Evolutionary conservation across 2,797 vertebrate genomes (phyloP), one percentile per base, ranked within the genome.

Genomic region (Delichon dasypus): DNA sequence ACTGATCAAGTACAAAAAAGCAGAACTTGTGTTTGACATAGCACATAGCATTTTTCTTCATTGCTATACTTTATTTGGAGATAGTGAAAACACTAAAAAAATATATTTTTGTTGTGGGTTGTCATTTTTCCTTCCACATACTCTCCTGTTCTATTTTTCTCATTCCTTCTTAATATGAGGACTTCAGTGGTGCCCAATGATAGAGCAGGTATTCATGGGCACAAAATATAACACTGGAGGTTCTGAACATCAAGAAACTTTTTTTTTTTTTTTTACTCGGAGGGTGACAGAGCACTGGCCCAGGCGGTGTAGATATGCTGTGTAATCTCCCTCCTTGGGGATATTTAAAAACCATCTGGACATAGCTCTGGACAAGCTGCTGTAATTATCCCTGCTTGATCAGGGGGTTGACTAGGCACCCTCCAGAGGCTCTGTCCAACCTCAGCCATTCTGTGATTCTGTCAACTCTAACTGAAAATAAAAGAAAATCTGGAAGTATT

Each of bases 31-130:
- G 21, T 40, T 94, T 74, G 50, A 78, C 45, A 54, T 34, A 66
- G 19, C 14, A 65, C 44, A 88, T 22, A 50, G 6, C 14, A 71
- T 36, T 81, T 94, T 85, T 70, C 27, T 84, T 88, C 15, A 47
- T 57, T 51, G 50, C 4, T 60, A 44, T 44, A 65, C 47, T 95
- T 83, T 82, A 80, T 81, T 32, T 76, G 40, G 54, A 91, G 68
- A 86, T 72, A 75, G 8, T 29, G n/a, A 83, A 85, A 96, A 75
- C 20, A 73, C 68, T 92, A 7, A 11, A 88, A 70, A 73, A 67
- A 48, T 51, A 47, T 23, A 38, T 55, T 79, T 88, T 47, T 85
- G 29, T 87, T 26, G 5, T 29, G 60, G 55, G 17, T 89, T 94
- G 47, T 38, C 0, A 62, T 72, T 54, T 74, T 76, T n/a, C 11